Evolutionary conservation across 2,113 vertebrate species (phyloP).

Genomic region (Empidonax alnorum): DNA sequence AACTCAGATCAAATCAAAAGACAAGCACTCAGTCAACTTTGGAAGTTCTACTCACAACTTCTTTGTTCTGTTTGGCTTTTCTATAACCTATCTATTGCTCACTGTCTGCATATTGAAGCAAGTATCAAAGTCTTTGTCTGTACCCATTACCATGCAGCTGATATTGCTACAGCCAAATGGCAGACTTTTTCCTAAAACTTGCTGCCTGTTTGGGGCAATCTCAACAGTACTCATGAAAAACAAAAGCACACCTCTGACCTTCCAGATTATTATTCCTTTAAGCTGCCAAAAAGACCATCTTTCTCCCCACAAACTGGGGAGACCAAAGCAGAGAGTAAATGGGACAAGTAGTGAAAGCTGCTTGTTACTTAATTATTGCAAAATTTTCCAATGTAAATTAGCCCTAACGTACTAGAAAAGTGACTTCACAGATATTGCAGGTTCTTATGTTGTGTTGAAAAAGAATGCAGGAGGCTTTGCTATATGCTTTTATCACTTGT

Average conservation of each 20-base stretch:
- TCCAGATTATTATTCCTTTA: neutral
- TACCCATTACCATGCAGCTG: neutral
- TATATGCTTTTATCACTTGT: neutral
- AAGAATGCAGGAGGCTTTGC: neutral
- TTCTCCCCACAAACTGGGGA: neutral
- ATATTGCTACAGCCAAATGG: neutral
- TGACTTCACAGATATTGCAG: neutral
- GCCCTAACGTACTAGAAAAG: neutral
- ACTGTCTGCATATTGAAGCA: neutral
- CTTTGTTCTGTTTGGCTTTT: neutral
- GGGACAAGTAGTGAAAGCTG: neutral
- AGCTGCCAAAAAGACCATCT: neutral
- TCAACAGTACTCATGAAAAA: neutral
- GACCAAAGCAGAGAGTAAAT: neutral
- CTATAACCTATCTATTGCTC: neutral
- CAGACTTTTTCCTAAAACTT: neutral
- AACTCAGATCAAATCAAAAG: neutral
- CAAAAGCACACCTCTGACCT: neutral
- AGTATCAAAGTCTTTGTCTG: neutral
- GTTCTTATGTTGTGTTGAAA: neutral
- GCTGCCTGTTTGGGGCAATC: neutral
- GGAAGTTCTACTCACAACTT: neutral
- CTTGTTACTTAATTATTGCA: neutral
- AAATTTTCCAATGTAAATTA: neutral
- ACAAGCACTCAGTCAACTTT: neutral